Evolutionary conservation across 1,140 invertebrate species (phyloP).

Genomic region (Asbolus verrucosus): DNA sequence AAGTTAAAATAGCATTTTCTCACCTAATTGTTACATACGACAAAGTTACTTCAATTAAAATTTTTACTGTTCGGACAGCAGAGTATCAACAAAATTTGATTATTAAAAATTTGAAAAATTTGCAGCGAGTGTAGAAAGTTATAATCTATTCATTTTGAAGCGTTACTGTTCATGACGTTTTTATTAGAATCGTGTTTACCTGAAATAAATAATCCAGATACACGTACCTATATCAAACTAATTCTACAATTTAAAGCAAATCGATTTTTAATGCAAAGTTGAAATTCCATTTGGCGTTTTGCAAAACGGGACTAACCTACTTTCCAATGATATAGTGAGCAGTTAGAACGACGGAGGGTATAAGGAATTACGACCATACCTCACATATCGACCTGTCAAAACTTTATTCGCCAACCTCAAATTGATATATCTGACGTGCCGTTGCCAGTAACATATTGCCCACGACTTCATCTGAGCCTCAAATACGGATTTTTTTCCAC

Average conservation of each 20-base stretch:
- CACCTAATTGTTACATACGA: too few species aligned
- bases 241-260: slow-evolving; percentile 8
- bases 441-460: slow-evolving; percentile 43
- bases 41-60: too few species aligned
- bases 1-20: too few species aligned
- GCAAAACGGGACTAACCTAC: slow-evolving; percentile 24
- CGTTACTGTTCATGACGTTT: slow-evolving; percentile 6
- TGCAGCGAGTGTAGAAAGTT: not conserved
- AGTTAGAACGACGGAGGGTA: slow-evolving; percentile 35
- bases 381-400: slow-evolving; percentile 47
- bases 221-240: slow-evolving; percentile 12
- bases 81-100: too few species aligned
- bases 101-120: not conserved
- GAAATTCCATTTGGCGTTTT: slow-evolving; percentile 27
- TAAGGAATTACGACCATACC: slow-evolving; percentile 41
- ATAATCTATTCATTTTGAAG: slow-evolving; percentile 1
- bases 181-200: slow-evolving; percentile 9
- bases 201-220: slow-evolving; percentile 1
- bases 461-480: slow-evolving; percentile 29
- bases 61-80: too few species aligned
- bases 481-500: slow-evolving; percentile 19
- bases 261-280: slow-evolving; percentile 15
- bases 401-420: slow-evolving; percentile 41
- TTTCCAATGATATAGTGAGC: slow-evolving; percentile 40
- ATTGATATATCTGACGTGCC: slow-evolving; percentile 45